Base-by-base conservation (phyloP, 92 coral and sea anemone species). In the Hydrozoanthus gracilis region DNA sequence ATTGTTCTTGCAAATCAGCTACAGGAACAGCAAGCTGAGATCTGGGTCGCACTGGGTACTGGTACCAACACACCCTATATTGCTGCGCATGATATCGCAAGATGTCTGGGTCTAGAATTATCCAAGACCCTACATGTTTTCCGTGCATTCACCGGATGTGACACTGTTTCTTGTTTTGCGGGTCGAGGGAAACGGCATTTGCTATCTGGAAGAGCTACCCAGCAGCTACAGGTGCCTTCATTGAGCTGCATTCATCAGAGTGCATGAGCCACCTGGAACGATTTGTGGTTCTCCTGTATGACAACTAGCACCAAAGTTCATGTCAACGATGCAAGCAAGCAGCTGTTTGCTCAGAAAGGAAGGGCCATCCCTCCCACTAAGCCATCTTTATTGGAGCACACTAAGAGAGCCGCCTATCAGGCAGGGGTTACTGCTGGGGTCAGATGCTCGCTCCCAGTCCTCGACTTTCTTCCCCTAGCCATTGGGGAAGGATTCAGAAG, bases 41-140 rank as follows among this genome's bases (percentile, higher is more conserved):
- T 91, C 51, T 91, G 92, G 91, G 90, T 88, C 39, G 89, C 78
- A 6, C 84, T 88, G 58, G 94, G 92, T 17, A 88, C 92, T 17
- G 92, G 90, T 0, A 44, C 78, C 2, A 52, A 88, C 55, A 75
- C 78, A 7, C 84, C 86, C 4, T 91, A 82, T 52, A 88, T 92
- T 11, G 90, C 95, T 9, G 87, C 90, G 69, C 95, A 92, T 77
- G 88, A 78, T 17, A 86, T 86, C 2, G 17, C 87, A 58, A 78
- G 44, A 2, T 35, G 17, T n/a, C 84, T 91, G 44, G 86, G 72
- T 18, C 74, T 60, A 12, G 82, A 50, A 58, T 73, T 83, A 44
- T 86, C 90, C 48, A 66, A 35, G 5, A 84, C 87, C 48, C 90
- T 91, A 50, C 90, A 87, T 27, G 74, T 88, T n/a, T 91, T 88